Conservation (phyloP, 2,797 vertebrate genomes). For the Eulemur albifrons region DNA sequence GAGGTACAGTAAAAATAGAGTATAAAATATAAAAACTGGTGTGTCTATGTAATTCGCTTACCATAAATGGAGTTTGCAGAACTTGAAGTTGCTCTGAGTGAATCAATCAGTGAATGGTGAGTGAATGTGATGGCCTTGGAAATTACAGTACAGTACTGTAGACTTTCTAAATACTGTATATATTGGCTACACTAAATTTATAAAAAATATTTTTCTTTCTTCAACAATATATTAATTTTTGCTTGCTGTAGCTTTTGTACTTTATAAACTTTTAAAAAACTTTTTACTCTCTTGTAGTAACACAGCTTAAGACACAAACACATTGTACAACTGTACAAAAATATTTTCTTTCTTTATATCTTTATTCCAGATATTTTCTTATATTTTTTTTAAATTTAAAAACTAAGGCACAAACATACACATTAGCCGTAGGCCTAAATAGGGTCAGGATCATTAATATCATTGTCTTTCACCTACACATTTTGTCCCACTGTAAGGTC, state of each 20-base stretch:
- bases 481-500: not conserved
- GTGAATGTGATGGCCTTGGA: not conserved
- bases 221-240: not conserved
- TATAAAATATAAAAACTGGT: not conserved
- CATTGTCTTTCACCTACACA: not conserved
- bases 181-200: not conserved
- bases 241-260: not conserved
- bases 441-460: not conserved
- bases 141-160: not conserved
- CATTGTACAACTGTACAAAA: not conserved
- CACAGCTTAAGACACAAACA: not conserved
- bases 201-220: not conserved
- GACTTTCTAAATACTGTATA: not conserved
- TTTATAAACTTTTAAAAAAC: not conserved
- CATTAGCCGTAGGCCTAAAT: not conserved
- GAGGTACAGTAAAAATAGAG: not conserved
- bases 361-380: not conserved
- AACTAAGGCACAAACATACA: not conserved
- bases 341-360: not conserved
- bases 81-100: not conserved
- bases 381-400: not conserved
- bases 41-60: not conserved
- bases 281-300: not conserved
- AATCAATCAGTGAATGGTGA: not conserved
- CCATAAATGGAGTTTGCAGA: not conserved